These are phyloP conservation scores for Zosterops hypoxanthus DNA, from an alignment of 2,113 vertebrate species.

Conservation along the genomic window DNA sequence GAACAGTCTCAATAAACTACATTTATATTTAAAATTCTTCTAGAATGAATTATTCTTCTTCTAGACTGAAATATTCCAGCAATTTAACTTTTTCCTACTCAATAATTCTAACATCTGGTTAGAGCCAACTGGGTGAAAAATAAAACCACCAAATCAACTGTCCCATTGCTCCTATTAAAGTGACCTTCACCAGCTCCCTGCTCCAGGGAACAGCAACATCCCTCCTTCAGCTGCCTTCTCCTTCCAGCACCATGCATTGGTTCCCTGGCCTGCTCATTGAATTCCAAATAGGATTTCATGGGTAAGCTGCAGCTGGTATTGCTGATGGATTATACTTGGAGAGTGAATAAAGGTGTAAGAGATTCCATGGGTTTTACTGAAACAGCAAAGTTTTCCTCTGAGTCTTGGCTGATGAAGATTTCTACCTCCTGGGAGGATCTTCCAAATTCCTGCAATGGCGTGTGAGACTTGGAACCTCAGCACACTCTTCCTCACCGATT, in stretches of 20 bases:
- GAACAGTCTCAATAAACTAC: slow-evolving; percentile 60
- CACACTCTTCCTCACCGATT: neutral
- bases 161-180: neutral
- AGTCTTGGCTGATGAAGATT: neutral
- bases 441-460: neutral
- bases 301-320: neutral
- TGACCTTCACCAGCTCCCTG: neutral
- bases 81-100: neutral
- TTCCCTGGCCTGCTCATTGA: neutral
- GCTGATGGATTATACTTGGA: slow-evolving; percentile 14
- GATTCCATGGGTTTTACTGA: neutral
- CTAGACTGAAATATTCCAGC: neutral
- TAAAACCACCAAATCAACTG: neutral
- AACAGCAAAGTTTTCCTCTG: neutral
- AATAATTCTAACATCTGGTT: neutral
- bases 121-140: neutral
- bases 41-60: neutral
- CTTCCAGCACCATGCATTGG: neutral
- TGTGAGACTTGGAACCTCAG: neutral
- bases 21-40: neutral
- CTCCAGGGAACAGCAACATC: neutral
- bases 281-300: slow-evolving; percentile 15
- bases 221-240: neutral
- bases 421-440: neutral
- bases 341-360: neutral